Evolutionary conservation across 2,113 vertebrate genomes (phyloP).

Genomic region (Poecile atricapillus): DNA sequence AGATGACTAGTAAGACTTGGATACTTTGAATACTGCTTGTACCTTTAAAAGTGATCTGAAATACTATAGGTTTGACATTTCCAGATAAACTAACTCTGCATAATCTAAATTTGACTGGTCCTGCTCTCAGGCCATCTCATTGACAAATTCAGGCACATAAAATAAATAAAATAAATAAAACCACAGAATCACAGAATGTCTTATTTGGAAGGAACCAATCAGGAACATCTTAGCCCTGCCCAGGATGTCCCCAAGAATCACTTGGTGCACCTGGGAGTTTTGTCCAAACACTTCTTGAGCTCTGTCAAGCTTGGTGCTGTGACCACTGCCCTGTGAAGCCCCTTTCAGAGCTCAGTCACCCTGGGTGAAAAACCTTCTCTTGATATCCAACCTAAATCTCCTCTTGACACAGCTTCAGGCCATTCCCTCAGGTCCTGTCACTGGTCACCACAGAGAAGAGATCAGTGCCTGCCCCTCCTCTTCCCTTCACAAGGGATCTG

Average conservation of each 20-base stretch:
- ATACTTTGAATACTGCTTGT: neutral
- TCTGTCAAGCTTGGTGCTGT: neutral
- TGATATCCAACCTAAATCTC: accelerated
- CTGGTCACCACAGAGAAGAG: too few species aligned
- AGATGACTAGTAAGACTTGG: neutral
- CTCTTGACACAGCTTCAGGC: neutral
- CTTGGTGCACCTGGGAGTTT: too few species aligned
- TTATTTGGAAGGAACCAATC: neutral
- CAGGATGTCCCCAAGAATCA: neutral
- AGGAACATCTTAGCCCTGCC: too few species aligned
- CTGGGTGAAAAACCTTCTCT: neutral
- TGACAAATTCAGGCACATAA: neutral
- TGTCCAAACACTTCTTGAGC: accelerated
- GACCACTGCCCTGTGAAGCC: accelerated
- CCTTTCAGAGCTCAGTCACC: accelerated
- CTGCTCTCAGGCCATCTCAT: neutral
- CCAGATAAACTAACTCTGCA: neutral
- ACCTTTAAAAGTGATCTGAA: neutral
- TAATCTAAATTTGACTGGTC: neutral
- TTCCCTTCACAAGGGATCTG: accelerated
- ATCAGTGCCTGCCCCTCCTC: neutral
- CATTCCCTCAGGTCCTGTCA: accelerated
- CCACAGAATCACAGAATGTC: neutral
- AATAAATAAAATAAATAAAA: neutral
- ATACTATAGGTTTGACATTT: neutral